Evolutionary conservation across 2,888 invertebrate species (phyloP).

Genomic region (Dexiosoma caninum): DNA sequence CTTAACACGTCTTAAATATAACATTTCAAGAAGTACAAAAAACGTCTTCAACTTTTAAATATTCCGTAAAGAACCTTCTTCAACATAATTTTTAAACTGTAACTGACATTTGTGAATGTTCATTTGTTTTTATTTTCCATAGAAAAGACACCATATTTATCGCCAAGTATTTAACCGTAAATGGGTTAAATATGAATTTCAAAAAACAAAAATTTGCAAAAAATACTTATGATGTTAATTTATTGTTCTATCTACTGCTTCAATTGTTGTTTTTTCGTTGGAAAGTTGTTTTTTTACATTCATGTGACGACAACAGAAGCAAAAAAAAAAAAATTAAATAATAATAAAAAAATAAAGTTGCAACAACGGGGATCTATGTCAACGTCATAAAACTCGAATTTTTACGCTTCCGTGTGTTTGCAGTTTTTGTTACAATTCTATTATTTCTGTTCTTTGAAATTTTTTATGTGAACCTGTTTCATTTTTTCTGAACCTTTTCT

Average conservation of each 20-base stretch:
- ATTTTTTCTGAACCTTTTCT: neutral
- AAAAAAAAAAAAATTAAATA: constrained; percentile 27
- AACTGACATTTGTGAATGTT: neutral
- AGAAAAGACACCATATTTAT: neutral
- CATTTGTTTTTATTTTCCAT: neutral
- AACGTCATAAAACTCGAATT: constrained; percentile 63
- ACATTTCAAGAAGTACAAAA: no score
- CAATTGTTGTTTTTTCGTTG: constrained; percentile 5
- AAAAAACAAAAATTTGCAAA: constrained; percentile 23
- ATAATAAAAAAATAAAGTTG: constrained; percentile 23
- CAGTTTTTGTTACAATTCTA: constrained; percentile 54
- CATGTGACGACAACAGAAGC: constrained; percentile 5
- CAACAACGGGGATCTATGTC: constrained; percentile 59
- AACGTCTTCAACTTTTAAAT: no score
- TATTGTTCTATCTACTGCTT: constrained; percentile 10
- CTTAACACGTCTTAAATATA: no score
- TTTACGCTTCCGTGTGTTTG: constrained; percentile 59
- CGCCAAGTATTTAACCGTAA: neutral
- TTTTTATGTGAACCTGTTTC: neutral
- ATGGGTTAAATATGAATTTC: constrained; percentile 44
- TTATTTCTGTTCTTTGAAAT: constrained; percentile 41
- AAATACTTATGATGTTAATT: constrained; percentile 30
- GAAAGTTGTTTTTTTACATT: neutral
- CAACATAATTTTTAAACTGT: neutral
- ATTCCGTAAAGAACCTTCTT: no score